Evolutionary conservation across 2,113 vertebrate species (phyloP).

Genomic region (Alosa alosa): DNA sequence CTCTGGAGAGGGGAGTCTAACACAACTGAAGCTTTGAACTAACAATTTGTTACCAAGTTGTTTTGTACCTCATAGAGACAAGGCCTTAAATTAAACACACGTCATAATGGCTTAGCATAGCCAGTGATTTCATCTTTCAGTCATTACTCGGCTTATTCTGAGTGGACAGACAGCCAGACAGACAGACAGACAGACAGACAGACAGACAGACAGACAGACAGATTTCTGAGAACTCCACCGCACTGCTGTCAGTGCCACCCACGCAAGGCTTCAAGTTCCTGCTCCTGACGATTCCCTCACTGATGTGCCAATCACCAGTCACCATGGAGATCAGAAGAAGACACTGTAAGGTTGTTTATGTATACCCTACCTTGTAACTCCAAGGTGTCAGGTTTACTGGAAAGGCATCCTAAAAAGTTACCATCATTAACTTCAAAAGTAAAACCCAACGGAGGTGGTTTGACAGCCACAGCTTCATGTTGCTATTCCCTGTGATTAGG

Average conservation of each 20-base stretch:
- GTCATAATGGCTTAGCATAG: background rate
- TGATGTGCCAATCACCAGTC: conserved; percentile 21
- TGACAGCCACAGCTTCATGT: background rate
- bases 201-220: background rate
- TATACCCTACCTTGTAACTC: background rate
- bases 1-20: no score
- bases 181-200: background rate
- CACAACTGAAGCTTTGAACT: no score
- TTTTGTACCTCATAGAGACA: background rate
- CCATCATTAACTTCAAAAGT: background rate
- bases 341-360: background rate
- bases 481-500: no score
- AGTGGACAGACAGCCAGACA: background rate
- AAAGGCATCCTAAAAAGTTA: background rate
- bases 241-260: background rate
- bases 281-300: background rate
- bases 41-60: no score
- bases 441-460: background rate
- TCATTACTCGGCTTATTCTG: background rate
- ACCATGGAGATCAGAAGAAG: background rate
- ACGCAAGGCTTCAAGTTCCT: background rate
- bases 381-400: background rate
- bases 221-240: background rate
- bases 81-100: background rate
- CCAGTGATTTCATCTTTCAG: background rate